Conservation (phyloP, 2,113 vertebrate species). For the Zonotrichia leucophrys region DNA sequence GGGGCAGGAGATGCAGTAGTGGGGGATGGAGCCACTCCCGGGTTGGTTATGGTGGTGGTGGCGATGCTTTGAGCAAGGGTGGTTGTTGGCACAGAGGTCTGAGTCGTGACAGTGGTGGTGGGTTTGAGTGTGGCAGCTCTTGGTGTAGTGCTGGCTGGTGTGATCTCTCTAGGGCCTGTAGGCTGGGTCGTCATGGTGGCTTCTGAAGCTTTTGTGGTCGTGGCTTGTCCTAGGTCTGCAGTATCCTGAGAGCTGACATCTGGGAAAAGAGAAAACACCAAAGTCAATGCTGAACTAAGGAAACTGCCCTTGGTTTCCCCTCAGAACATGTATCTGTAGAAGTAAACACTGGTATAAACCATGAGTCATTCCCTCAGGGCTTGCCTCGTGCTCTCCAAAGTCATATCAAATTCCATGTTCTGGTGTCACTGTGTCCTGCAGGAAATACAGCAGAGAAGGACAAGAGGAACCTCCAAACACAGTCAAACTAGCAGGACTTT, state of each 20-base stretch:
- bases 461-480: not conserved
- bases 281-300: not conserved
- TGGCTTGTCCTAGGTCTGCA: accelerated
- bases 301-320: not conserved
- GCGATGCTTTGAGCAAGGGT: accelerated
- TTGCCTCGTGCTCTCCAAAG: not conserved
- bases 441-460: not conserved
- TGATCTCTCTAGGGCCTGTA: accelerated
- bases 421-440: not conserved
- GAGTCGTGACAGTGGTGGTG: accelerated
- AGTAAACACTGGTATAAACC: not conserved
- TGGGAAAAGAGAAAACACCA: not conserved
- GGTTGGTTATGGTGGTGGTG: accelerated
- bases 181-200: accelerated
- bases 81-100: accelerated
- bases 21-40: accelerated
- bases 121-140: accelerated
- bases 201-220: accelerated
- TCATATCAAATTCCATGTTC: accelerated
- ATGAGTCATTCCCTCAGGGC: not conserved
- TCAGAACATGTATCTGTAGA: not conserved
- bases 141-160: accelerated
- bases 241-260: not conserved
- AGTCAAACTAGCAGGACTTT: not conserved
- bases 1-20: accelerated